Evolutionary conservation across 53 echinoderm and acorn worm genomes (phyloP), one percentile per base, ranked within the genome.

Genomic region (Echinarachnius parma): DNA sequence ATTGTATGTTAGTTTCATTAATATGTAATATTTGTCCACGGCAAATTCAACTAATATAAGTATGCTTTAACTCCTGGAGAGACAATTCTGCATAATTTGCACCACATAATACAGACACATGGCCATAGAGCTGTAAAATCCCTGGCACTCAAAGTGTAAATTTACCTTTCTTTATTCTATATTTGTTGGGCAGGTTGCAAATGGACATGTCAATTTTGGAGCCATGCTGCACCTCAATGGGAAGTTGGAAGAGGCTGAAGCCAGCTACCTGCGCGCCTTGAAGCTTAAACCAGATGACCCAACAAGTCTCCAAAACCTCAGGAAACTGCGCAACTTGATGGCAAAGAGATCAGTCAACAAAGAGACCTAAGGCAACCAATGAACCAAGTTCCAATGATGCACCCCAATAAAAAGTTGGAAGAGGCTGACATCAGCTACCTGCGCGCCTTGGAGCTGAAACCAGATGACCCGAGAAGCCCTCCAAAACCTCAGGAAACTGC

Each of bases 221-320:
- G 98, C 98, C 13, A 98, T 98, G 59, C 81, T 86, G 0, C 98
- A 98, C 35, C 79, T 98, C 14, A 98, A 98, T 48, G 88, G 85
- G 35, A 98, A 91, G 68, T 76, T 98, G 26, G 77, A 79, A 28
- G 80, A 85, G 28, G 98, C 98, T 0, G 88, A 98, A 75, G 59
- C 23, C 14, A 87, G 85, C 55, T 98, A 98, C 77, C 60, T 86
- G 63, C 77, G 84, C 59, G 98, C 98, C 11, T 50, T 98, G 26
- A 66, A 77, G 24, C 80, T 98, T 4, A 85, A 88, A 81, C 98
- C 98, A 42, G 78, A 86, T 24, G 91, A 98, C 48, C 87, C 76
- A 20, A 91, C 91, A 0, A 98, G 91, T 10, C 20, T 67, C 28
- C 83, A 85, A 75, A 98, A 98, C 50, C 84, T 98, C 32, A 78